Evolutionary conservation across 1,140 invertebrate genomes (phyloP), one percentile per base, ranked within the genome.

Genomic region (Drosophila kikkawai): DNA sequence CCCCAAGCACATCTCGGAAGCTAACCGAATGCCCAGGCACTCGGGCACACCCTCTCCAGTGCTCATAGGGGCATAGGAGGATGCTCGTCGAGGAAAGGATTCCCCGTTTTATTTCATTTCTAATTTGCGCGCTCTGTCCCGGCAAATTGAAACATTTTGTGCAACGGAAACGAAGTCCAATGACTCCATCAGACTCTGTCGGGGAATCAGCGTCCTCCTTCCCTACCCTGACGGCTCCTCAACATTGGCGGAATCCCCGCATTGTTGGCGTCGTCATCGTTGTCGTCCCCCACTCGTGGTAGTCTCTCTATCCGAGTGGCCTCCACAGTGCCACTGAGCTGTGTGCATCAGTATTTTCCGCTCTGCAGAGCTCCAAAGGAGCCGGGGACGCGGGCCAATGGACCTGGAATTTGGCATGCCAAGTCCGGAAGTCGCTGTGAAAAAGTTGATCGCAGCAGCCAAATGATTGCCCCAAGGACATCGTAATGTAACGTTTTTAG

Each of bases 131-230:
- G 66, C 66, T 41, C 45, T 41, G 58, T 29, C 32, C 45, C 53
- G 32, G 58, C 66, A 69, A 79, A 78, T 73, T 79, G 77, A 79
- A 79, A 79, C 77, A 79, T 79, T 79, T 79, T 73, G 67, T 55
- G 76, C 66, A 79, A 44, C 56, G 60, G 57, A 55, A 71, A 79
- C 56, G 55, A 65, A 73, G 68, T 79, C 60, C 55, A 79, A 79
- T 61, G 77, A 79, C 75, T 66, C 48, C 57, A 65, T 67, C 57
- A 36, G 32, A 37, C 48, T 57, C 39, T 65, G 56, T 15, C 12
- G 11, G 41, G 63, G n/a, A n/a, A 59, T 45, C 44, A 4, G 5
- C 7, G 17, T 3, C 15, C 42, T 1, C 7, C 6, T 9, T 12
- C 8, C 44, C 6, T 7, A 2, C 26, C 22, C 48, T 29, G 26